Percentiles rank a stretch among this genome's conserved stretches.
These are phyloP conservation scores for Octodon degus DNA, from an alignment of 2,113 vertebrate species.

Conservation along the genomic window DNA sequence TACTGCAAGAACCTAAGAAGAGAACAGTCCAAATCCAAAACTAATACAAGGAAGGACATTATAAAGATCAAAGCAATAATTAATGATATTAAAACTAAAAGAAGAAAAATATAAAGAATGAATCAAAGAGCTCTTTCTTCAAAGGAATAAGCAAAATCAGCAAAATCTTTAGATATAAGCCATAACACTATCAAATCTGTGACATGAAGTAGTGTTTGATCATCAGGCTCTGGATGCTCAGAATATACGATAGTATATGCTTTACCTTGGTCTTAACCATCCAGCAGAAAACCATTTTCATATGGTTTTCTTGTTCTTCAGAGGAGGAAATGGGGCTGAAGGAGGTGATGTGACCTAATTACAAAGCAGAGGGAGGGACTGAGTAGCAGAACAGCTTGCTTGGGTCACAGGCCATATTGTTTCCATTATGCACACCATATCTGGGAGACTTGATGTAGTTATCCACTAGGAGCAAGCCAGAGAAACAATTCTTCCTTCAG, in stretches of 20 bases:
- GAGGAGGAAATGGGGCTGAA: neutral
- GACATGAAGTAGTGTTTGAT: neutral
- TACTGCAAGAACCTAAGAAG: neutral
- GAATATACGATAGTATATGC: neutral
- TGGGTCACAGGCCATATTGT: neutral
- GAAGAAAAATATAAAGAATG: neutral
- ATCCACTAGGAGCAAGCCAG: no score
- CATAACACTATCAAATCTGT: neutral
- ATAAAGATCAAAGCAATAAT: neutral
- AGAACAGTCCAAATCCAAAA: neutral
- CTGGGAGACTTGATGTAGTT: neutral
- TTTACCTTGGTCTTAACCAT: no score
- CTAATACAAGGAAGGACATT: neutral
- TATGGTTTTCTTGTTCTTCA: neutral
- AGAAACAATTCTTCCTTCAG: neutral
- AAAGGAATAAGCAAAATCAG: neutral
- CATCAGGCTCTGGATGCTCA: no score
- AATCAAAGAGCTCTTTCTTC: neutral
- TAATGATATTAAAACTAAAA: neutral
- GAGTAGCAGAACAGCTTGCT: neutral
- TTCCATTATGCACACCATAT: neutral
- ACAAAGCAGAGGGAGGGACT: neutral
- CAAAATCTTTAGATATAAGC: neutral
- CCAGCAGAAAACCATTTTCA: no score
- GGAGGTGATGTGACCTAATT: no score